Base-by-base conservation (phyloP, 2,113 vertebrate genomes). In the Aythya baeri region DNA sequence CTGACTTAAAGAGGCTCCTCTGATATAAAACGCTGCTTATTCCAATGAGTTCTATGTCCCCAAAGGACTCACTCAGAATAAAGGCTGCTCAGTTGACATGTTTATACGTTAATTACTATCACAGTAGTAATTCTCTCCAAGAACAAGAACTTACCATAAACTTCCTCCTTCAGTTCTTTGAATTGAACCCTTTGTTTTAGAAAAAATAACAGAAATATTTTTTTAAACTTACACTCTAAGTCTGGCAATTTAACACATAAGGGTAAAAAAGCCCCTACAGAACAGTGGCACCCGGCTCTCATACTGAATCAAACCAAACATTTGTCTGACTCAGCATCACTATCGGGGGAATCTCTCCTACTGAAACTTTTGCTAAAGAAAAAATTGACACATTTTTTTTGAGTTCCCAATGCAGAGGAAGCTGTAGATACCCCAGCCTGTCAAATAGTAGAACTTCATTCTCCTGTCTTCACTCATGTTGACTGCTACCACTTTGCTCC, bases 401-500 rank as follows among this genome's bases (percentile, higher is more conserved):
- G 55, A 83, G 76, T 2, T 9, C 13, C 25, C 55, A 26, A 13
- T 2, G 4, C 59, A 77, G 72, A 80, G 32, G 11, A 88, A 26
- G 4, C 52, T 84, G 78, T 32, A 65, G 86, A 72, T 98, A 99
- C 99, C 99, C 99, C 99, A 99, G 96, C 99, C 99, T 7, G 98
- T 98, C 74, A 97, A 25, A 0, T 99, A 99, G 97, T 98, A 99
- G 58, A 99, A 98, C 67, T 97, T 98, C 98, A 99, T 99, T 79
- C 98, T 97, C 72, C 97, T 97, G 75, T 98, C 98, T 52, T 98
- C 98, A 1, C 97, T 98, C 97, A 99, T 98, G 96, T 99, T 99
- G 50, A 99, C 98, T 0, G 98, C 98, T 5, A 99, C 99, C 14
- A 99, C 99, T 95, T 99, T 99, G 96, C 98, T 99, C 99, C 99